Evolutionary conservation across 2,113 vertebrate genomes (phyloP), one percentile per base, ranked within the genome.

Genomic region (Microcebus murinus): DNA sequence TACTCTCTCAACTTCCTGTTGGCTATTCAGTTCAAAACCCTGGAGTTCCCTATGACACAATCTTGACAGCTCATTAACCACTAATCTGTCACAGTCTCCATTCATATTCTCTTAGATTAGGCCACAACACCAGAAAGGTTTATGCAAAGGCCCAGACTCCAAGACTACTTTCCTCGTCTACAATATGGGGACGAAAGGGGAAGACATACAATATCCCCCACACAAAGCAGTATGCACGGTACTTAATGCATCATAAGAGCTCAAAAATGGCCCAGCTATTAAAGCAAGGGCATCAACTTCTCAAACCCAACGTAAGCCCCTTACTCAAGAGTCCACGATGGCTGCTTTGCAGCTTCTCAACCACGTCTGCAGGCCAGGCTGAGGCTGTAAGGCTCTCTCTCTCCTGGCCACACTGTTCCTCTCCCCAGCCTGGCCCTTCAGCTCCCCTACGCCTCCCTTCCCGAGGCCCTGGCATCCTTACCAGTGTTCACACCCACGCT

Each of bases 361-460:
- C 25, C 83, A 76, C 12, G 29, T 7, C 68, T n/a, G 67, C 10
- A 39, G 18, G 48, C 39, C 21, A 4, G 39, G 63, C 17, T 4
- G 8, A 39, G 23, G 4, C 48, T 39, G 13, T 1, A 4, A 4
- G 36, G 63, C 15, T 1, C 29, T 65, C 27, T 15, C 23, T n/a
- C 4, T 1, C 4, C 1, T 1, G 65, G 25, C 65, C 79, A 17
- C 42, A 18, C 6, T 1, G 0, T 0, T 42, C 84, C 67, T 34
- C 67, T 34, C 45, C 39, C 42, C 82, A 15, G 0, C 9, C 20
- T 20, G 50, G 67, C 8, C 50, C 84, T 39, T n/a, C 11, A 14
- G 79, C 7, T 21, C 36, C 48, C 79, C 12, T 6, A 55, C 17
- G 9, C 42, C 57, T 52, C 59, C 31, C 52, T 23, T 70, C 14